Conservation (phyloP, 1,140 invertebrate genomes). For the Pectinophora gossypiella region DNA sequence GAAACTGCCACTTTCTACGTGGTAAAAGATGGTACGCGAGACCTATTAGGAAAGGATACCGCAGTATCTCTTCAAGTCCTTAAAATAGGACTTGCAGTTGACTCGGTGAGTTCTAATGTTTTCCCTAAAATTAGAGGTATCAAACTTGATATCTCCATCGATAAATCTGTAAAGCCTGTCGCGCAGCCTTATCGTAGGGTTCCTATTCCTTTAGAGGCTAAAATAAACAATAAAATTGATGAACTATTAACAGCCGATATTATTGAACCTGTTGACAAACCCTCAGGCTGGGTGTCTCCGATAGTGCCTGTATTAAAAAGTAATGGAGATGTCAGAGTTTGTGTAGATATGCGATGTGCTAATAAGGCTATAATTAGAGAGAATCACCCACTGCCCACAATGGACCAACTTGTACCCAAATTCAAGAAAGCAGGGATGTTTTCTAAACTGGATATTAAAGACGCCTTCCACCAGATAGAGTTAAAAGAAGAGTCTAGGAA, state of each 20-base stretch:
- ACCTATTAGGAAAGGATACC: constrained; percentile 17
- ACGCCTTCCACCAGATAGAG: constrained; percentile 7
- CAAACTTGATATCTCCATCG: constrained; percentile 29
- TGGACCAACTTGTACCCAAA: constrained; percentile 36
- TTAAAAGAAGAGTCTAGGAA: background rate
- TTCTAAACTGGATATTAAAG: constrained; percentile 13
- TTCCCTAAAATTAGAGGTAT: constrained; percentile 44
- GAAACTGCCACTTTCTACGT: constrained; percentile 16
- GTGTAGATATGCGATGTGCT: constrained; percentile 50
- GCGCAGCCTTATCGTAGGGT: constrained; percentile 35
- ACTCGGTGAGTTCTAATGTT: constrained; percentile 8
- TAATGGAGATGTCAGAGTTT: constrained; percentile 41
- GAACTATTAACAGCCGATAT: constrained; percentile 29
- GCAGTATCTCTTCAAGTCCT: constrained; percentile 25
- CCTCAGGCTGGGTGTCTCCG: constrained; percentile 49
- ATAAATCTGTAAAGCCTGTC: constrained; percentile 29
- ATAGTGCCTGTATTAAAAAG: constrained; percentile 38
- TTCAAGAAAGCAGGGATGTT: constrained; percentile 23
- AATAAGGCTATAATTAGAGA: constrained; percentile 45
- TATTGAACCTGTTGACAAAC: constrained; percentile 38
- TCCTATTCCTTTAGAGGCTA: constrained; percentile 26
- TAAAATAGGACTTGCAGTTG: constrained; percentile 25
- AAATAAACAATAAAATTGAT: constrained; percentile 30
- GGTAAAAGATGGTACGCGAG: constrained; percentile 13
- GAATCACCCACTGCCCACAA: constrained; percentile 45